Percentiles rank a stretch among this genome's conserved stretches.
phyloP scores from a whole-genome alignment of 92 coral and sea anemone genomes.

The Porites lobata region DNA sequence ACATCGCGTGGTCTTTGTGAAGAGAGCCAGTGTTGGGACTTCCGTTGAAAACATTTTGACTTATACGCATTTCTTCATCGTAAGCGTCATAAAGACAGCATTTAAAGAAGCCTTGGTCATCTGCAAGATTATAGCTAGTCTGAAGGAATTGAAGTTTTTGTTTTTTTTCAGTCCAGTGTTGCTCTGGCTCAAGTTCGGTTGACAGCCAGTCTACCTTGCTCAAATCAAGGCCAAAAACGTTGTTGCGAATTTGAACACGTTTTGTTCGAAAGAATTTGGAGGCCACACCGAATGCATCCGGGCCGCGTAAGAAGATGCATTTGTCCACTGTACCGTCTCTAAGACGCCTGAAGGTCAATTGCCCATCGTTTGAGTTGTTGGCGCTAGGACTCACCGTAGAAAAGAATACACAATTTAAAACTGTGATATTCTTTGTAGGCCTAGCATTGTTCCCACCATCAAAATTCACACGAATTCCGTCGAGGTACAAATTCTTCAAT shows the following conservation, averaged over 20 bases:
- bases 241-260: background rate
- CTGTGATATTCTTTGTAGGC: slow-evolving; percentile 27
- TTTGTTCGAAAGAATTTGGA: slow-evolving; percentile 11
- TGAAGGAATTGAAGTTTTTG: slow-evolving; percentile 53
- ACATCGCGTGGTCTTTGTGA: slow-evolving; percentile 66
- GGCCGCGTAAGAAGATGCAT: slow-evolving; percentile 44
- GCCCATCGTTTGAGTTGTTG: background rate
- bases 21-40: slow-evolving; percentile 47
- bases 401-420: slow-evolving; percentile 48
- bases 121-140: slow-evolving; percentile 29
- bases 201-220: slow-evolving; percentile 52
- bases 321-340: background rate
- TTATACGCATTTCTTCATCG: slow-evolving; percentile 32
- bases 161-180: slow-evolving; percentile 14
- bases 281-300: slow-evolving; percentile 47
- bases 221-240: slow-evolving; percentile 57
- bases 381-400: slow-evolving; percentile 21
- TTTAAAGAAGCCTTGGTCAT: slow-evolving; percentile 64
- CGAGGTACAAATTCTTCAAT: slow-evolving; percentile 40
- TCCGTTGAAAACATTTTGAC: slow-evolving; percentile 62
- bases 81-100: slow-evolving; percentile 55
- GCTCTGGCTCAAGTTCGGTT: slow-evolving; percentile 4
- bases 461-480: slow-evolving; percentile 57
- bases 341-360: background rate
- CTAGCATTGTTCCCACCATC: background rate